Percentiles rank a stretch among this genome's conserved stretches.
These are phyloP conservation scores for Cryptocephalus primarius DNA, from an alignment of 2,888 invertebrate genomes.

Conservation along the genomic window DNA sequence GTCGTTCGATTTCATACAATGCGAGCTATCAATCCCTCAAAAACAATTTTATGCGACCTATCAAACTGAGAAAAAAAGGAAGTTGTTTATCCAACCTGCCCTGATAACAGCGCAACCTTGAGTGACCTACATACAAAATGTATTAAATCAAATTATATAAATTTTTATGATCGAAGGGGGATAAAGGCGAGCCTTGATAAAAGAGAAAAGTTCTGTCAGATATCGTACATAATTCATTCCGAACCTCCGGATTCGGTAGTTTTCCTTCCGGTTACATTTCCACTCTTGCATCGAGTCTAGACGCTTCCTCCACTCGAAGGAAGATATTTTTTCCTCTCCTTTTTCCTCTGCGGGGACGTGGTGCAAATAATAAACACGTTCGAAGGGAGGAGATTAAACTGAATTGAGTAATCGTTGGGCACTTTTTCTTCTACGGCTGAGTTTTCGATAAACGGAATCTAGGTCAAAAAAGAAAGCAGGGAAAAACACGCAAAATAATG, in stretches of 20 bases:
- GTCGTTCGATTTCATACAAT: too few species aligned
- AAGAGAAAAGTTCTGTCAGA: slow-evolving; percentile 18
- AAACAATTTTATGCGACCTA: too few species aligned
- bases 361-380: slow-evolving; percentile 18
- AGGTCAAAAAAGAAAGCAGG: too few species aligned
- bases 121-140: slow-evolving; percentile 6
- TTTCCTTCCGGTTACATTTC: slow-evolving; percentile 38
- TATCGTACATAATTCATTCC: slow-evolving; percentile 38
- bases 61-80: neutral
- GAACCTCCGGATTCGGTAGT: slow-evolving; percentile 34
- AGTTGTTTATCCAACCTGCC: neutral
- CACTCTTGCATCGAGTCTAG: slow-evolving; percentile 26
- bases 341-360: slow-evolving; percentile 18
- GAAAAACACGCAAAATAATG: too few species aligned
- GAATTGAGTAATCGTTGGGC: slow-evolving; percentile 12
- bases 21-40: too few species aligned
- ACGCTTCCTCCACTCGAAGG: slow-evolving; percentile 11
- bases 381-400: slow-evolving; percentile 10
- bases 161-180: slow-evolving; percentile 6
- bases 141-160: slow-evolving; percentile 13
- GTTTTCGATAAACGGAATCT: too few species aligned
- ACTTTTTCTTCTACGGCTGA: neutral
- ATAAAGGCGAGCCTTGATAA: slow-evolving; percentile 6
- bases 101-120: neutral
- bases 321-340: slow-evolving; percentile 14